Evolutionary conservation across 2,888 invertebrate species (phyloP).

Genomic region (Rutpela maculata): DNA sequence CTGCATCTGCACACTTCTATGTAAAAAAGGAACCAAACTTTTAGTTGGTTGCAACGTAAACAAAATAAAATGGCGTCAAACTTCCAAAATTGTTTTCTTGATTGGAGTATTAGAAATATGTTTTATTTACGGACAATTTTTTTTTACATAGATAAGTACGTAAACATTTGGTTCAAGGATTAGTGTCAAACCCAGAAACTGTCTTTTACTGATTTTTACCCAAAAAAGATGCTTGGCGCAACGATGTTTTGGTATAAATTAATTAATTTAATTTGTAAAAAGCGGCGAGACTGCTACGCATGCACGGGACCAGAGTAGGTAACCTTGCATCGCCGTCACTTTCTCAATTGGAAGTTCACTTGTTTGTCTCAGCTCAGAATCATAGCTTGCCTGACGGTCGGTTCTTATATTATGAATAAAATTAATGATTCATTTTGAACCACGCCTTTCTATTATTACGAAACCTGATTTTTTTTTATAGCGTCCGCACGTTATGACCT

Average conservation of each 20-base stretch:
- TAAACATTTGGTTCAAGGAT: neutral
- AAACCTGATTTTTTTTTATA: constrained; percentile 5
- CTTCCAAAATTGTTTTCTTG: no score
- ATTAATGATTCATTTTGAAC: constrained; percentile 2
- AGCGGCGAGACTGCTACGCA: neutral
- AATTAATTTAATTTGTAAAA: neutral
- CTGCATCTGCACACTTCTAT: no score
- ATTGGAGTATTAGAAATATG: no score
- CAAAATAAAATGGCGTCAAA: no score
- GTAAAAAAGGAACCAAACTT: no score
- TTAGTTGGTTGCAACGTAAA: no score
- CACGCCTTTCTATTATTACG: neutral
- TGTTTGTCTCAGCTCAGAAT: neutral
- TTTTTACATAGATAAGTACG: neutral
- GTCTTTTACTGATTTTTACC: neutral
- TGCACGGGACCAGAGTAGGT: neutral
- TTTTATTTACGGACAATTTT: no score
- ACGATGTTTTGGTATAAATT: no score
- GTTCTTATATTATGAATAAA: neutral
- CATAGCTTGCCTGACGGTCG: neutral
- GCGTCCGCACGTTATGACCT: neutral
- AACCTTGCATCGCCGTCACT: constrained; percentile 2
- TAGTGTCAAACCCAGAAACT: neutral
- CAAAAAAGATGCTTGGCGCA: no score
- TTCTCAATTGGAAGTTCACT: constrained; percentile 11